Conservation (phyloP, 2,113 vertebrate genomes). For the Grantiella picta region DNA sequence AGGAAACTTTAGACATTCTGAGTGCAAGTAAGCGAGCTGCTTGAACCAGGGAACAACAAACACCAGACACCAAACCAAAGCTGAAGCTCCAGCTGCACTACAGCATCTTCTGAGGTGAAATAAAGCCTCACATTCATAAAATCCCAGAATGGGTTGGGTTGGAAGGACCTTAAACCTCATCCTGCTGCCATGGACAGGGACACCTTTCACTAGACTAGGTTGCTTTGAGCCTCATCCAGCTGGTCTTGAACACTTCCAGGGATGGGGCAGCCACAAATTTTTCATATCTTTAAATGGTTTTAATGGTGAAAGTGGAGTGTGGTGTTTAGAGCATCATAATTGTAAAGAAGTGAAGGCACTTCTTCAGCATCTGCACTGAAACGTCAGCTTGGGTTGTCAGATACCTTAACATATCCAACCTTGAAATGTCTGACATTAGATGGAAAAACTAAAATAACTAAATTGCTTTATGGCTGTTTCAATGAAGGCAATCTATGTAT, state of each 20-base stretch:
- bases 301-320: neutral
- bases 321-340: neutral
- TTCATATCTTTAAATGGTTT: neutral
- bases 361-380: neutral
- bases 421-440: neutral
- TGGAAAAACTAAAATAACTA: neutral
- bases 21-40: neutral
- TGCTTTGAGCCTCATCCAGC: neutral
- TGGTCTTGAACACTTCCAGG: neutral
- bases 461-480: neutral
- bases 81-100: neutral
- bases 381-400: neutral
- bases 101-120: neutral
- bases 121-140: neutral
- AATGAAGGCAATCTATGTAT: neutral
- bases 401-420: neutral
- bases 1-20: neutral
- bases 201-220: fast-evolving
- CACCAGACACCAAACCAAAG: neutral
- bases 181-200: neutral
- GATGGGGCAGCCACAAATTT: neutral
- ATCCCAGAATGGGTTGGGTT: neutral
- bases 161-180: neutral
- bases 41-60: neutral
- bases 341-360: neutral